Evolutionary conservation across 2,888 invertebrate species (phyloP).

Genomic region (Lissocephala sabroskyi): DNA sequence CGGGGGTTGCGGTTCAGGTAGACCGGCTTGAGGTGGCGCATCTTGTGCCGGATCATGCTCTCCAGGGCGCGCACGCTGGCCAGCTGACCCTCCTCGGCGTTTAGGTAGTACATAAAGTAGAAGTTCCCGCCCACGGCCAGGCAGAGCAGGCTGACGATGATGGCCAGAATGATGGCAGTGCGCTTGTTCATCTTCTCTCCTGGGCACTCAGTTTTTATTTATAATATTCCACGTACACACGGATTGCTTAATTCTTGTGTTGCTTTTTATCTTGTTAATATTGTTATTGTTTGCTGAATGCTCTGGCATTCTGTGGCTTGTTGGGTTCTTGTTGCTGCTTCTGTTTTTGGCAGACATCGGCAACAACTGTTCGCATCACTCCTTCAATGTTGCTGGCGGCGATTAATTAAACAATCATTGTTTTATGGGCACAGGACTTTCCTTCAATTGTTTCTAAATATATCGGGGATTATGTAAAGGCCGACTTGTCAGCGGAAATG

Average conservation of each 20-base stretch:
- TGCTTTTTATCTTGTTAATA: constrained; percentile 19
- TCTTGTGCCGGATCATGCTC: constrained; percentile 69
- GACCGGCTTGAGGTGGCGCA: constrained; percentile 69
- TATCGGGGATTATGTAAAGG: constrained; percentile 10
- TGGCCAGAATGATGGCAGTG: constrained; percentile 60
- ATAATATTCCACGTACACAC: constrained; percentile 49
- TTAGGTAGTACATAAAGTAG: constrained; percentile 72
- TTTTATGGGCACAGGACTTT: constrained; percentile 6
- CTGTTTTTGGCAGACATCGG: constrained; percentile 57
- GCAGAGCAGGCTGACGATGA: constrained; percentile 62
- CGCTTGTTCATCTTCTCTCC: constrained; percentile 60
- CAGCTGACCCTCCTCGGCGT: constrained; percentile 70
- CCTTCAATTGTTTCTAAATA: constrained; percentile 7
- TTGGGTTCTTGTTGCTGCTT: constrained; percentile 27
- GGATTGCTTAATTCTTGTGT: constrained; percentile 42
- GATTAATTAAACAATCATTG: constrained; percentile 44
- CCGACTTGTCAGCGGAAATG: too few relatives aligned
- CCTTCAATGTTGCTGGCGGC: constrained; percentile 49
- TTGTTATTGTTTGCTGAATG: constrained; percentile 9
- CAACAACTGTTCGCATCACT: constrained; percentile 63
- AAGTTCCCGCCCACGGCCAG: constrained; percentile 68
- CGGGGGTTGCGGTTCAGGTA: constrained; percentile 72
- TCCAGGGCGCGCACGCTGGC: constrained; percentile 71
- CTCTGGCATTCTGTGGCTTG: too few relatives aligned
- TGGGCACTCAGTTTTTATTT: constrained; percentile 55